These are phyloP conservation scores for Malthinus seriepunctatus DNA, from an alignment of 2,888 invertebrate species.

Conservation along the genomic window DNA sequence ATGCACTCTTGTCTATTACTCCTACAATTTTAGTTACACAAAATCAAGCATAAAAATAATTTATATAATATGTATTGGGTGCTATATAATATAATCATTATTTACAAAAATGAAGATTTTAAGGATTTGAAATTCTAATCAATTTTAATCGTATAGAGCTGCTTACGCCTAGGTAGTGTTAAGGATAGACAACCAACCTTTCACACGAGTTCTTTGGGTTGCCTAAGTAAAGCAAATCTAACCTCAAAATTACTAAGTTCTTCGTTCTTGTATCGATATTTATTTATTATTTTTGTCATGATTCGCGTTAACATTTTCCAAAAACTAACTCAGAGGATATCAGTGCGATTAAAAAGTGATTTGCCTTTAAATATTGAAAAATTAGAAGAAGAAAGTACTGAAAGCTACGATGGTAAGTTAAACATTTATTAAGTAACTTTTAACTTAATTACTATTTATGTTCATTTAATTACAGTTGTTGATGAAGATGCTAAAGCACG, in stretches of 20 bases:
- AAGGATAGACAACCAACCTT: too few species aligned
- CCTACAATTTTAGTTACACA: conserved; percentile 59
- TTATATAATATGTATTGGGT: too few species aligned
- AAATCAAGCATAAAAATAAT: conserved; percentile 24
- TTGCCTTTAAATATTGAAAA: conserved; percentile 42
- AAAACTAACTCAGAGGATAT: conserved; percentile 19
- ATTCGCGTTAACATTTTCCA: background rate
- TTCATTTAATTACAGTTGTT: conserved; percentile 35
- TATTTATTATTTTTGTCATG: background rate
- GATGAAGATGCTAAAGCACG: conserved; percentile 57
- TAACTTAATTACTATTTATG: conserved; percentile 8
- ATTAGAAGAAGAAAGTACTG: conserved; percentile 42
- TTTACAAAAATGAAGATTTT: too few species aligned
- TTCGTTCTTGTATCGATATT: too few species aligned
- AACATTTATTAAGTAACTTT: background rate
- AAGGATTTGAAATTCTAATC: too few species aligned
- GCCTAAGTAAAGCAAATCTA: too few species aligned
- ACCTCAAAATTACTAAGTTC: too few species aligned
- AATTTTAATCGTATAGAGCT: too few species aligned
- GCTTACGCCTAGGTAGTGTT: too few species aligned
- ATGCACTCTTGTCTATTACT: conserved; percentile 70
- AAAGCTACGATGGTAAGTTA: conserved; percentile 36
- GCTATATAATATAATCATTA: too few species aligned
- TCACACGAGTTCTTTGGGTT: too few species aligned
- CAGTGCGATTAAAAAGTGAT: conserved; percentile 30